Evolutionary conservation across 1,140 invertebrate species (phyloP).

Genomic region (Magallana gigas): DNA sequence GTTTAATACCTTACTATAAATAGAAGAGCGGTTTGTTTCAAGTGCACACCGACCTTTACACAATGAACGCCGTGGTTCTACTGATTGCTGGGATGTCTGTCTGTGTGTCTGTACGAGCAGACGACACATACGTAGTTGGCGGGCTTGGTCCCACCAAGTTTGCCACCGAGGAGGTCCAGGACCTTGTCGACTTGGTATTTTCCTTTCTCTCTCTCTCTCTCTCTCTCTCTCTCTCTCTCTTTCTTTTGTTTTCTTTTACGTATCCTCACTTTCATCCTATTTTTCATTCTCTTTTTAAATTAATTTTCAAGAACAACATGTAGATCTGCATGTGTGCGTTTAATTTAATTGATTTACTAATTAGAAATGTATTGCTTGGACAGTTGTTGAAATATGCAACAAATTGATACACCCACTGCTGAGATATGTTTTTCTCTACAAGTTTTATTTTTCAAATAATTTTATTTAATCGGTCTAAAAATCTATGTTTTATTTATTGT

Average conservation of each 20-base stretch:
- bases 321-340: too few relatives aligned
- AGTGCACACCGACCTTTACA: neutral
- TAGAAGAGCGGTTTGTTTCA: neutral
- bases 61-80: neutral
- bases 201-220: neutral
- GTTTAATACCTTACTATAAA: neutral
- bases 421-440: too few relatives aligned
- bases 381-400: too few relatives aligned
- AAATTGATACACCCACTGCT: too few relatives aligned
- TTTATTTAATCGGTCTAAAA: too few relatives aligned
- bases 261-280: neutral
- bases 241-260: neutral
- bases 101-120: neutral
- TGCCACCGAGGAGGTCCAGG: neutral
- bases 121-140: neutral
- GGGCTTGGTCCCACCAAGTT: neutral
- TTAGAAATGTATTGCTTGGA: too few relatives aligned
- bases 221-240: neutral
- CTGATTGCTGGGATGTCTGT: neutral
- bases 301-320: too few relatives aligned
- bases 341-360: too few relatives aligned
- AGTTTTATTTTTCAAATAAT: too few relatives aligned
- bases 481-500: too few relatives aligned
- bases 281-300: too few relatives aligned
- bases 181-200: neutral